Evolutionary conservation across 2,797 vertebrate genomes (phyloP).

Genomic region (Cetoscarus ocellatus): DNA sequence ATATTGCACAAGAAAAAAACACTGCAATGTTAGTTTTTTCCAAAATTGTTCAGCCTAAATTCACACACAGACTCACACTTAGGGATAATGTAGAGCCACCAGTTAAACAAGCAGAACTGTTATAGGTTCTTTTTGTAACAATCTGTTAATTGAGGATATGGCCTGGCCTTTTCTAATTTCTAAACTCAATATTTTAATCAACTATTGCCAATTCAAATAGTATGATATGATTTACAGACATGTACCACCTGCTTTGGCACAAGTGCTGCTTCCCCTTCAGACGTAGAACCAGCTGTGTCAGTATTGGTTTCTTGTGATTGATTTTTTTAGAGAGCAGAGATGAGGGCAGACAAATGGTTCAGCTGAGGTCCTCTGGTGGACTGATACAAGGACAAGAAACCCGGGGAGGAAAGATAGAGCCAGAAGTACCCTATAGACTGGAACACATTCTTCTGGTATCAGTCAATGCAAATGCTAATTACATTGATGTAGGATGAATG

Average conservation of each 20-base stretch:
- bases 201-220: too few relatives aligned
- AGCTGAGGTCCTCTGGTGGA: constrained; percentile 27
- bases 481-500: constrained; percentile 62
- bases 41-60: too few relatives aligned
- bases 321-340: constrained; percentile 5
- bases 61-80: too few relatives aligned
- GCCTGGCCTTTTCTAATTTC: too few relatives aligned
- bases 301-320: constrained; percentile 6
- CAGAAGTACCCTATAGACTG: constrained; percentile 71
- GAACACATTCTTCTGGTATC: constrained; percentile 79
- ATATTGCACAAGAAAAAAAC: too few relatives aligned
- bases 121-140: too few relatives aligned
- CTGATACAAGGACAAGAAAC: constrained; percentile 66
- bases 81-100: too few relatives aligned
- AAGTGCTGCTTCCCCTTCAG: neutral
- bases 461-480: constrained; percentile 79
- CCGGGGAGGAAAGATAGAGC: constrained; percentile 46
- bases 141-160: too few relatives aligned
- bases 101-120: too few relatives aligned
- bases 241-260: neutral
- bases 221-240: too few relatives aligned
- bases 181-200: too few relatives aligned
- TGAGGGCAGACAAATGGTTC: constrained; percentile 17
- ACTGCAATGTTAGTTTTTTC: too few relatives aligned
- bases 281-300: constrained; percentile 4